A percentile compares a stretch with the other conserved stretches of the same genome.
phyloP scores from a whole-genome alignment of 2,797 vertebrate genomes.

The Nyctibius grandis region DNA sequence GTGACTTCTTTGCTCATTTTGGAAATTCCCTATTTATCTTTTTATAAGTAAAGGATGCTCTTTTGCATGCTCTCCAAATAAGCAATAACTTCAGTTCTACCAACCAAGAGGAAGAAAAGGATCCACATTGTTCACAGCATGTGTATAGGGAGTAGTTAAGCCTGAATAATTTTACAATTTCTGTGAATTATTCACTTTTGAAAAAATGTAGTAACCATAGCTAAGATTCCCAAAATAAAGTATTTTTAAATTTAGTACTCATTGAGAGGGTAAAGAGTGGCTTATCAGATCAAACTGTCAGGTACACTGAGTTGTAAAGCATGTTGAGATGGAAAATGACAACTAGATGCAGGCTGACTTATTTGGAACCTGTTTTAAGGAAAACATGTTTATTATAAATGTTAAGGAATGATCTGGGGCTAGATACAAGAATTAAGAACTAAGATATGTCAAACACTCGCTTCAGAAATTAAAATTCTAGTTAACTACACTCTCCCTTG shows the following conservation, averaged over 20 bases:
- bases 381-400: background rate
- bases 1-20: background rate
- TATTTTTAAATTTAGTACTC: background rate
- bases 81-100: background rate
- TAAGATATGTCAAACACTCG: background rate
- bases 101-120: background rate
- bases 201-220: background rate
- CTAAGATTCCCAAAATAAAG: background rate
- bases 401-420: background rate
- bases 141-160: background rate
- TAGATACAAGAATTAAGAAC: background rate
- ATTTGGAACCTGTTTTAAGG: background rate
- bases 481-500: background rate
- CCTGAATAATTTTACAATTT: background rate
- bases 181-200: background rate
- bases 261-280: background rate
- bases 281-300: background rate
- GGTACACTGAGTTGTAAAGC: background rate
- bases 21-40: background rate
- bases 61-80: background rate
- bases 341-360: background rate
- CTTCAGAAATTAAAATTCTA: background rate
- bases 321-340: background rate
- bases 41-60: background rate
- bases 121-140: background rate